Percentiles rank a stretch among this genome's conserved stretches.
These are phyloP conservation scores for Cheilosia grossa DNA, from an alignment of 2,888 invertebrate species.

Conservation along the genomic window DNA sequence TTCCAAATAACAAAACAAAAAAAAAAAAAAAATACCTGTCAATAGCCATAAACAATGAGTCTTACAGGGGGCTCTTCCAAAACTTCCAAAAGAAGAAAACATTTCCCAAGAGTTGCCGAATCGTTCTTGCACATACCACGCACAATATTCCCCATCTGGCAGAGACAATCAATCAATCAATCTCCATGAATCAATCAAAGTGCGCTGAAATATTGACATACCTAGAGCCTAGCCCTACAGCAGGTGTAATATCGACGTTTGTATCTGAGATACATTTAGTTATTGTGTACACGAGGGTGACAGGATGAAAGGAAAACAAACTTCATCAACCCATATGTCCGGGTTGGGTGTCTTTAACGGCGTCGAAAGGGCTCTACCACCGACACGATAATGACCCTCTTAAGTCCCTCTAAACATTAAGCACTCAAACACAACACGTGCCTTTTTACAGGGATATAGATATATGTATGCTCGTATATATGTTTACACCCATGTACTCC, in stretches of 20 bases:
- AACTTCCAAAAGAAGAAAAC: not conserved
- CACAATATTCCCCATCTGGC: not conserved
- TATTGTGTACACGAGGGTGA: not conserved
- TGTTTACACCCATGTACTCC: slow-evolving; percentile 20
- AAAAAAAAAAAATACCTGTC: too few species aligned
- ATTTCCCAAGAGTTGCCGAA: not conserved
- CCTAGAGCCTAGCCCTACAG: too few species aligned
- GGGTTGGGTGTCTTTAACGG: not conserved
- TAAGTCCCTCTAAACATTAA: not conserved
- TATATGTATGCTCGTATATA: not conserved
- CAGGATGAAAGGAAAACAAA: not conserved
- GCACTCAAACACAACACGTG: slow-evolving; percentile 5
- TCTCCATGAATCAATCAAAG: slow-evolving; percentile 29
- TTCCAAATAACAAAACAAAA: too few species aligned
- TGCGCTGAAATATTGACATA: not conserved
- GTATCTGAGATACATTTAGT: too few species aligned
- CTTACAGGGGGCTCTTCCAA: too few species aligned
- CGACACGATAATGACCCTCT: not conserved
- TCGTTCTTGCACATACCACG: not conserved
- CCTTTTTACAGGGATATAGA: not conserved
- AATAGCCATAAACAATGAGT: too few species aligned
- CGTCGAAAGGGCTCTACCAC: not conserved
- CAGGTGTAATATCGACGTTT: not conserved
- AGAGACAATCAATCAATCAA: slow-evolving; percentile 29
- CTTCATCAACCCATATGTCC: not conserved